phyloP scores from a whole-genome alignment of 2,888 invertebrate species.

The Xiphydria camelus region DNA sequence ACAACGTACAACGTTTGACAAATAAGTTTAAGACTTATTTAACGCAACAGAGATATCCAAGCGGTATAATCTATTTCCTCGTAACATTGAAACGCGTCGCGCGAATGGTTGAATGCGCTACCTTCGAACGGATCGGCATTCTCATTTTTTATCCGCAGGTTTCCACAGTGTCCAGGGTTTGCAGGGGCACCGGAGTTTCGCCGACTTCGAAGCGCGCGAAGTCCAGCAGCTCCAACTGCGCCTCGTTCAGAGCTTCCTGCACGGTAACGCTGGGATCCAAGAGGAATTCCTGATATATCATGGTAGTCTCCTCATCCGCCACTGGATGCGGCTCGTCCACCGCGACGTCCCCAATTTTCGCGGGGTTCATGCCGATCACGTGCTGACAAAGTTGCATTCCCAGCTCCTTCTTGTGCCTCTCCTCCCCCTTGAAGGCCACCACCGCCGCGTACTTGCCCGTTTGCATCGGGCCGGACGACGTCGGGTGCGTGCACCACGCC shows the following conservation, averaged over 20 bases:
- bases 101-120: too few species aligned
- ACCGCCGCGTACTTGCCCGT: conserved; percentile 86
- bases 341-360: conserved; percentile 69
- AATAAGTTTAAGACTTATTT: too few species aligned
- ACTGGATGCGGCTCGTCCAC: conserved; percentile 67
- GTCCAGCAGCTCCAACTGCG: conserved; percentile 72
- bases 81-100: too few species aligned
- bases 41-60: too few species aligned
- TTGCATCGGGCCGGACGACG: conserved; percentile 61
- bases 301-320: conserved; percentile 75
- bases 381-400: conserved; percentile 88
- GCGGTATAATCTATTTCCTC: too few species aligned
- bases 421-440: conserved; percentile 67
- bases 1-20: too few species aligned
- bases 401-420: conserved; percentile 54
- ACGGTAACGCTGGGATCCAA: conserved; percentile 77
- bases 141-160: conserved; percentile 66
- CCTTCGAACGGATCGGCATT: too few species aligned
- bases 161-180: conserved; percentile 65
- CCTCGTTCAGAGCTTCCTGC: conserved; percentile 70
- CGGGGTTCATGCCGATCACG: conserved; percentile 83
- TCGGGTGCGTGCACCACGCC: conserved; percentile 80
- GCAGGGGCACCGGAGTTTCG: conserved; percentile 60
- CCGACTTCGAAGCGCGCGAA: conserved; percentile 90
- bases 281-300: conserved; percentile 87